These are phyloP conservation scores for Crocuta crocuta DNA, from an alignment of 2,113 vertebrate genomes.

Conservation along the genomic window DNA sequence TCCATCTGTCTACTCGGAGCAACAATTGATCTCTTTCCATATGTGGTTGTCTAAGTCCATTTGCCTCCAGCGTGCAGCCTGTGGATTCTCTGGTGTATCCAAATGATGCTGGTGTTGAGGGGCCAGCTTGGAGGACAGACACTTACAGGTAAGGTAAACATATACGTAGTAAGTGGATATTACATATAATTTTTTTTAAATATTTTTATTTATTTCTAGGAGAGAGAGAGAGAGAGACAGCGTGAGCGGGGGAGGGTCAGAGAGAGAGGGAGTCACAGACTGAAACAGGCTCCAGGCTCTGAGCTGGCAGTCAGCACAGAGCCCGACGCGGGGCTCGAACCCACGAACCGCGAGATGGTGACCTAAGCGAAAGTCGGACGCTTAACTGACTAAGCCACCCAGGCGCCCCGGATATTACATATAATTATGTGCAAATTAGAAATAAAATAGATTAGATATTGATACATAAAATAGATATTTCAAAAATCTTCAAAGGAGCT, in stretches of 20 bases:
- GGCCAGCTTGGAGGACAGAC: not conserved
- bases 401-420: not conserved
- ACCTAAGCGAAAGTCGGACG: too few species aligned
- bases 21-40: not conserved
- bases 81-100: not conserved
- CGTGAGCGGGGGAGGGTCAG: too few species aligned
- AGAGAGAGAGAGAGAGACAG: too few species aligned
- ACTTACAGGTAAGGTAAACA: slow-evolving; percentile 16
- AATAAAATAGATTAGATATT: not conserved
- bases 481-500: not conserved
- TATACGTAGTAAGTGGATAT: not conserved
- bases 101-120: not conserved
- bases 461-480: not conserved
- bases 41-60: not conserved
- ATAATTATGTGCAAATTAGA: not conserved
- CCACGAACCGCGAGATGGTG: too few species aligned
- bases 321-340: too few species aligned
- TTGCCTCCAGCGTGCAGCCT: not conserved
- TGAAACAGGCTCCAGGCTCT: too few species aligned
- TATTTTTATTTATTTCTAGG: too few species aligned
- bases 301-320: too few species aligned
- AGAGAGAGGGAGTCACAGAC: too few species aligned
- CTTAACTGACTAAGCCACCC: too few species aligned
- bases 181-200: not conserved
- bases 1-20: not conserved